A percentile compares a stretch with the other conserved stretches of the same genome.
These are phyloP conservation scores for Scatophagus argus DNA, from an alignment of 2,113 vertebrate species.

Conservation along the genomic window DNA sequence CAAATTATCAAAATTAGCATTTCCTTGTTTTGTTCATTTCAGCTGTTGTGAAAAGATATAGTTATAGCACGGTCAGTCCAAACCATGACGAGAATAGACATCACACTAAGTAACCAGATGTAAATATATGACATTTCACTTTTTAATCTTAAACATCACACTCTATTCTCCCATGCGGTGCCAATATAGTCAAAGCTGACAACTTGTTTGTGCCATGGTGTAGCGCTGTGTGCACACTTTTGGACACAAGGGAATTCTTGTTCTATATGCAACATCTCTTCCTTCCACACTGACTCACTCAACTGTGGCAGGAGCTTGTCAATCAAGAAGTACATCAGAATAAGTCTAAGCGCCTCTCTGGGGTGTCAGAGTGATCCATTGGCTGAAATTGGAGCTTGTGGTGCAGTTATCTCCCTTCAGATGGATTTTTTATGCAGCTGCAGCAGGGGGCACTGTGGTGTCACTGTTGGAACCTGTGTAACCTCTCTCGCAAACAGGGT, in stretches of 20 bases:
- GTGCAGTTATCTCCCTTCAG: neutral
- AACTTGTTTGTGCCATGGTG: neutral
- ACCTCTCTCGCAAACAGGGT: neutral
- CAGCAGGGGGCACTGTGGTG: slow-evolving; percentile 84
- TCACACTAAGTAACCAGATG: neutral
- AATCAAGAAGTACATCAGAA: slow-evolving; percentile 50
- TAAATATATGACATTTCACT: neutral
- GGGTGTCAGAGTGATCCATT: slow-evolving; percentile 60
- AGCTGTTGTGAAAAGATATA: neutral
- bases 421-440: neutral
- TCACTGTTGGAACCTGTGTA: slow-evolving; percentile 14
- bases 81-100: neutral
- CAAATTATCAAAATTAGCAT: neutral
- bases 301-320: slow-evolving; percentile 37
- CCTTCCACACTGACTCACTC: slow-evolving; percentile 34
- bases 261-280: slow-evolving; percentile 46
- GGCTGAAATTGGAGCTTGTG: slow-evolving; percentile 60
- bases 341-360: slow-evolving; percentile 54
- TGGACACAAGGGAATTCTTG: slow-evolving; percentile 33
- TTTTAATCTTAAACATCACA: neutral
- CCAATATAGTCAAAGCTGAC: slow-evolving; percentile 1
- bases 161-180: neutral
- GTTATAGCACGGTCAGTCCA: neutral
- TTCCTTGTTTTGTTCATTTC: neutral
- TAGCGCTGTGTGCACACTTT: neutral